Conservation (phyloP, 2,888 invertebrate genomes). For the Drosophila birchii region DNA sequence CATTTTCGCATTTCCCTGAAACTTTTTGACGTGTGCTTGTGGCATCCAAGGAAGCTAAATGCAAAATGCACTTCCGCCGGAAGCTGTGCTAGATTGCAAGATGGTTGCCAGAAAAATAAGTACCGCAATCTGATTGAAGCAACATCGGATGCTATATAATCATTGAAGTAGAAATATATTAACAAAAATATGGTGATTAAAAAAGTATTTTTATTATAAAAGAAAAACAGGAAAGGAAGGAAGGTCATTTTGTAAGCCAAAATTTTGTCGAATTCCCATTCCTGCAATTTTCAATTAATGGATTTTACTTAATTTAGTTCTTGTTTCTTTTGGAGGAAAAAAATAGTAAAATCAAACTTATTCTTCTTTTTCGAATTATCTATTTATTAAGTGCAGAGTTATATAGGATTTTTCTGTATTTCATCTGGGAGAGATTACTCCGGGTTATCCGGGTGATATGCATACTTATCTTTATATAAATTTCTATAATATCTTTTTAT, state of each 20-base stretch:
- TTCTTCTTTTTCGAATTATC: no score
- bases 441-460: background rate
- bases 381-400: no score
- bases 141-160: background rate
- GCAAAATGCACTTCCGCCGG: constrained; percentile 33
- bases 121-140: constrained; percentile 17
- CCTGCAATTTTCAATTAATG: background rate
- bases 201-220: no score
- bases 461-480: background rate
- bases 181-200: background rate
- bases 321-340: no score
- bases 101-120: constrained; percentile 5
- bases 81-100: constrained; percentile 25
- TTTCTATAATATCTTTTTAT: background rate
- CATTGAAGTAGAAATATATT: background rate
- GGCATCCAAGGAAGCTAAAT: constrained; percentile 26
- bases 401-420: background rate
- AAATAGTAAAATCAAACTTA: no score
- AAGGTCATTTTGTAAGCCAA: background rate
- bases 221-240: background rate
- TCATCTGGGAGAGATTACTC: background rate
- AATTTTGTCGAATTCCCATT: background rate
- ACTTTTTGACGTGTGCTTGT: background rate
- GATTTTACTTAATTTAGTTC: background rate
- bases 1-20: constrained; percentile 6